A percentile compares a stretch with the other conserved stretches of the same genome.
These are phyloP conservation scores for Erebia epiphron DNA, from an alignment of 2,888 invertebrate species.

Conservation along the genomic window DNA sequence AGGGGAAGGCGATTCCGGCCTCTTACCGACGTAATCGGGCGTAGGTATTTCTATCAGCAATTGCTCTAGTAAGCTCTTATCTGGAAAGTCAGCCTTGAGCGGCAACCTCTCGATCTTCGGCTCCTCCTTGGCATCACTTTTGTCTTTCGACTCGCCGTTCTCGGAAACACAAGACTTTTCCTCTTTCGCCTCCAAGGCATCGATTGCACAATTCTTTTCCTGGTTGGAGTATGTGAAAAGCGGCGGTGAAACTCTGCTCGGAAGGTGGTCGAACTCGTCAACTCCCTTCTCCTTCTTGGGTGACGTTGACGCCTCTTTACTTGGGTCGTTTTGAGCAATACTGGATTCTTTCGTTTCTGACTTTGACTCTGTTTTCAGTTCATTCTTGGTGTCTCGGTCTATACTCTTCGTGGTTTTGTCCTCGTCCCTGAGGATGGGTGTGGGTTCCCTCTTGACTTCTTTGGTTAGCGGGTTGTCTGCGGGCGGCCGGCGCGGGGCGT, in stretches of 20 bases:
- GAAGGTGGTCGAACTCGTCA: conserved; percentile 84
- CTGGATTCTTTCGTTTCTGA: conserved; percentile 43
- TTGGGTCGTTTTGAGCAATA: conserved; percentile 42
- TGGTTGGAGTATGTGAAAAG: conserved; percentile 90
- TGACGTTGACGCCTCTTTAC: conserved; percentile 40
- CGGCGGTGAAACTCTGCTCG: conserved; percentile 88
- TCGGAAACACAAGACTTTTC: conserved; percentile 50
- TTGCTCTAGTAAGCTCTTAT: conserved; percentile 88
- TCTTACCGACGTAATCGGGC: conserved; percentile 78
- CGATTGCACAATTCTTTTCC: conserved; percentile 82
- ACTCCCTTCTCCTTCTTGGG: conserved; percentile 53
- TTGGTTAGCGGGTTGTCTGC: conserved; percentile 44
- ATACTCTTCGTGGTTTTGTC: conserved; percentile 42
- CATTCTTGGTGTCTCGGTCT: conserved; percentile 41
- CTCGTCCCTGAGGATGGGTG: conserved; percentile 54
- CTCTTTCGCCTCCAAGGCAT: conserved; percentile 54
- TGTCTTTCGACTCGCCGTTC: conserved; percentile 57
- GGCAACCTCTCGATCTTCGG: conserved; percentile 65
- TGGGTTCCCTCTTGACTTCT: conserved; percentile 63
- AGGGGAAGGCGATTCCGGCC: conserved; percentile 74
- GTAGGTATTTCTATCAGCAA: conserved; percentile 92
- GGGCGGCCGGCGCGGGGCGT: conserved; percentile 53
- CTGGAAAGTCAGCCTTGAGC: conserved; percentile 75
- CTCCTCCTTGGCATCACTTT: conserved; percentile 47
- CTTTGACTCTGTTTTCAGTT: conserved; percentile 37